Base-by-base conservation (phyloP, 2,888 invertebrate species). In the Lepidocyrtoides sp. region DNA sequence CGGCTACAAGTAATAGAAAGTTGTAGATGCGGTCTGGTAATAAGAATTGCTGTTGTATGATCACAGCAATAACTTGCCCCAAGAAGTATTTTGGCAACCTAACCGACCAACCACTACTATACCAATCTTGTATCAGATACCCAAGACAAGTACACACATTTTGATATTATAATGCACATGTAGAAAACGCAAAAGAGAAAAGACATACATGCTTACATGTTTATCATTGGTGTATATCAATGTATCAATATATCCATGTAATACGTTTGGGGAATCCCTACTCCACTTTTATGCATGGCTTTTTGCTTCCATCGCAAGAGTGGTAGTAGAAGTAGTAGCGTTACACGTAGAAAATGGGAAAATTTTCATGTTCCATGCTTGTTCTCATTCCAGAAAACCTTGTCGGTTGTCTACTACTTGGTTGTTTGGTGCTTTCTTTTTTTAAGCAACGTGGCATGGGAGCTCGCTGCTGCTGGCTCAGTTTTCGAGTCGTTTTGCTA, bases 21-120 rank as follows among this genome's bases (percentile, higher is more conserved):
- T 72, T 72, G 81, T 81, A 36, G 60, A 29, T 60, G 60, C 57
- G 57, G 81, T 51, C 10, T 48, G 88, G 72, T 81, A 89, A 82
- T 82, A 89, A 82, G 88, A 89, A 60, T 57, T 44, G 88, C n/a
- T n/a, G n/a, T 81, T 51, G 72, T 69, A 85, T 23, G 51, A 81
- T 63, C 57, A 51, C 17, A 81, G 81, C 48, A 81, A 79, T 81
- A 83, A 89, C 69, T 83, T 83, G 89, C 89, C 85, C 85, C 51
- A 29, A 79, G 66, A 41, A 90, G 84, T 85, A 89, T 89, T 89
- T 85, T 90, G 85, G 84, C 90, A 84, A 85, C 63, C 77, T 48
- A 77, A 60, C 75, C 75, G 36, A 84, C 72, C 57, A 32, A 41
- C 69, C 82, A 77, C 77, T 84, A 48, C 60, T 48, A 72, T 54